Percentiles rank a stretch among this genome's conserved stretches.
Conservation (phyloP, 2,113 vertebrate species). For the Aix galericulata region DNA sequence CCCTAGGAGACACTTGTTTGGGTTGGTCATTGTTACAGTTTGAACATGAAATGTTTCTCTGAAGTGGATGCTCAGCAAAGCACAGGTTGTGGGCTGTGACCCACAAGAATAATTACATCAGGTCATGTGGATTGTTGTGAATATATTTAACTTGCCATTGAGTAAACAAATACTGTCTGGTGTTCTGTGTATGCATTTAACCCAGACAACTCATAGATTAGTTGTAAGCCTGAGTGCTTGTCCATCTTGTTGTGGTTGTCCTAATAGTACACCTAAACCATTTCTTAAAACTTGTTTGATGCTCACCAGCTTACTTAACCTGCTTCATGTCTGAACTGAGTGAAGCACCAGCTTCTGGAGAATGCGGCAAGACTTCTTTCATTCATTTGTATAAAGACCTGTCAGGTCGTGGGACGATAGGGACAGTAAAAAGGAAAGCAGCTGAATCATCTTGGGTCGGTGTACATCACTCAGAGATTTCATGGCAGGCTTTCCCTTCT, state of each 20-base stretch:
- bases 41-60: rapidly evolving
- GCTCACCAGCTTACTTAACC: neutral
- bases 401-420: neutral
- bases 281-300: neutral
- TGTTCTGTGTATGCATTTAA: neutral
- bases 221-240: neutral
- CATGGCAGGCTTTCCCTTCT: rapidly evolving
- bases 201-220: neutral
- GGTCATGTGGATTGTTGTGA: neutral
- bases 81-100: neutral
- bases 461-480: rapidly evolving
- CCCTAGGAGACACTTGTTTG: neutral
- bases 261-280: neutral
- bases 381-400: neutral
- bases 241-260: neutral
- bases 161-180: neutral
- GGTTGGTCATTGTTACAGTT: neutral
- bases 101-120: neutral
- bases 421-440: neutral
- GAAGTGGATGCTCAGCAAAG: neutral
- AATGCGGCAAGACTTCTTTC: neutral
- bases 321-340: neutral
- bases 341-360: neutral
- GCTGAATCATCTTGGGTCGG: neutral
- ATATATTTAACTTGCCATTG: neutral